These are phyloP conservation scores for Petrocephalus schoutedeni DNA, from an alignment of 2,797 vertebrate species.

Conservation along the genomic window DNA sequence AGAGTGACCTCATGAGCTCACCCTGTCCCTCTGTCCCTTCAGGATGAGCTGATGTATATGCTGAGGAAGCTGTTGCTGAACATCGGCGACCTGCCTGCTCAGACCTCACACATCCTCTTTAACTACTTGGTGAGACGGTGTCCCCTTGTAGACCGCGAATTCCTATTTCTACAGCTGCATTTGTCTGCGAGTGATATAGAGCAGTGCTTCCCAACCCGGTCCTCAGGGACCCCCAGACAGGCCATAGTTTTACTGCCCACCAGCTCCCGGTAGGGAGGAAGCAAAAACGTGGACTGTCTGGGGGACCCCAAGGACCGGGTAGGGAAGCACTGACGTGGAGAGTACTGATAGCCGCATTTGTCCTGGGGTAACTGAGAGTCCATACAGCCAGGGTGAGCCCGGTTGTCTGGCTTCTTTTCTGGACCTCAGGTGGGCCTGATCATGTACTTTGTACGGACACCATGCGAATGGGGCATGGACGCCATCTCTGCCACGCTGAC, in stretches of 20 bases:
- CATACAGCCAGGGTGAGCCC: background rate
- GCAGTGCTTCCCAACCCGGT: background rate
- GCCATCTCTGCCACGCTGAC: constrained; percentile 96
- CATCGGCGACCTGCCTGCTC: constrained; percentile 96
- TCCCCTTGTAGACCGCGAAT: background rate
- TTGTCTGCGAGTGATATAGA: background rate
- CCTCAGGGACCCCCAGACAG: background rate
- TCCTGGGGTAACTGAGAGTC: background rate
- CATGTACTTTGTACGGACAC: constrained; percentile 98
- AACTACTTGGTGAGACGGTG: constrained; percentile 85
- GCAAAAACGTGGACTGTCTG: background rate
- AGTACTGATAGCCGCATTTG: background rate
- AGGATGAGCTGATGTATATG: constrained; percentile 99
- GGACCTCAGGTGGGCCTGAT: constrained; percentile 83
- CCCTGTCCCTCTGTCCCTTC: constrained; percentile 10
- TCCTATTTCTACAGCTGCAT: background rate
- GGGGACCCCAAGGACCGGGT: background rate
- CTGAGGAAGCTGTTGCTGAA: constrained; percentile 92
- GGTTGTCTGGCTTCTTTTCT: background rate
- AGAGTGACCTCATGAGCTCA: background rate
- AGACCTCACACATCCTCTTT: constrained; percentile 97
- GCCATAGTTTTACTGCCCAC: background rate
- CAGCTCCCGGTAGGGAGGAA: background rate
- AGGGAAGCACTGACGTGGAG: background rate
- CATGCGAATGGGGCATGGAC: constrained; percentile 98